Conservation (phyloP, 2,113 vertebrate genomes). For the Psilopsiagon aurifrons region DNA sequence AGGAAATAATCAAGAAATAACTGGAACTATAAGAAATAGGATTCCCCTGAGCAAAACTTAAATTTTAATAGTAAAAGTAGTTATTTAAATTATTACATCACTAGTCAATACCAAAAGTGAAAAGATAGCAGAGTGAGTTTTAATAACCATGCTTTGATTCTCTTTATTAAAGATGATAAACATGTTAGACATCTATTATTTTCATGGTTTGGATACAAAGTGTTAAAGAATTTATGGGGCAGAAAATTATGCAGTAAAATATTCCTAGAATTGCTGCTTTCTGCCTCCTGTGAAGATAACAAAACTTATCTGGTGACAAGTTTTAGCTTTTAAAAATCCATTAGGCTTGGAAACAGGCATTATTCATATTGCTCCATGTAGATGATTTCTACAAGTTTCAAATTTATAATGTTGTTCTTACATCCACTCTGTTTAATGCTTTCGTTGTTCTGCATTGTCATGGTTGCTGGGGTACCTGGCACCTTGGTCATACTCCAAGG, state of each 20-base stretch:
- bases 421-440: not conserved
- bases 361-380: not conserved
- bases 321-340: slow-evolving; percentile 10
- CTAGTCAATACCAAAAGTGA: not conserved
- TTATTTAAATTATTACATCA: not conserved
- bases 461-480: not conserved
- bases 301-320: not conserved
- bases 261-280: not conserved
- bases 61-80: not conserved
- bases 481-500: not conserved
- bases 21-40: not conserved
- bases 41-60: not conserved
- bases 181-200: not conserved
- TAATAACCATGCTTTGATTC: not conserved
- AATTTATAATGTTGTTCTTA: not conserved
- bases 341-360: not conserved
- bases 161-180: not conserved
- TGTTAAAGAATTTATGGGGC: not conserved
- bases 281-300: not conserved
- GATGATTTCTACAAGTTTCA: not conserved
- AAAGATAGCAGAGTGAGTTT: not conserved
- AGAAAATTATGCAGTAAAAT: slow-evolving; percentile 19
- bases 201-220: slow-evolving; percentile 3
- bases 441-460: not conserved
- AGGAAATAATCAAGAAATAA: not conserved